Conservation (phyloP, 1,140 invertebrate genomes). For the Hetaerina americana region DNA sequence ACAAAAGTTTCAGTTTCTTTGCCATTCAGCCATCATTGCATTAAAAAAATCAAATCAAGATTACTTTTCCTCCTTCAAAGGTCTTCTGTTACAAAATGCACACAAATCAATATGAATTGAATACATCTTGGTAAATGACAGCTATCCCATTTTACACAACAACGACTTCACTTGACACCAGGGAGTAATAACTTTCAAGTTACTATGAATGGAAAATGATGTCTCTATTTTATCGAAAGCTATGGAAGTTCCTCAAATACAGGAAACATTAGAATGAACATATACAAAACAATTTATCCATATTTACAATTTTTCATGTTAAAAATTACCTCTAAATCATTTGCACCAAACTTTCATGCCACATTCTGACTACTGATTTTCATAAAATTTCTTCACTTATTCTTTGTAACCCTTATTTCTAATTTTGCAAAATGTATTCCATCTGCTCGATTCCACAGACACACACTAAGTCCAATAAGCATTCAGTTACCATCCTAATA, state of each 20-base stretch:
- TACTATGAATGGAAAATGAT: neutral
- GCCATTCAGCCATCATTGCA: neutral
- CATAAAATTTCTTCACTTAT: neutral
- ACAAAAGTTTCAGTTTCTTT: neutral
- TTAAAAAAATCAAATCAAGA: neutral
- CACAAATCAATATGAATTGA: neutral
- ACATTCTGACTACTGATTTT: neutral
- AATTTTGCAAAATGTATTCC: too few relatives aligned
- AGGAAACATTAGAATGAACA: neutral
- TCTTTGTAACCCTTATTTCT: too few relatives aligned
- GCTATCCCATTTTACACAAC: neutral
- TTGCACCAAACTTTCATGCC: neutral
- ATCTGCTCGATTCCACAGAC: neutral
- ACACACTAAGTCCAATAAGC: neutral
- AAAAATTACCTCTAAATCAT: neutral
- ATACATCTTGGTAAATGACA: neutral
- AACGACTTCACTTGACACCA: neutral
- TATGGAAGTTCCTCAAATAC: neutral
- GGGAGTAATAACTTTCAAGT: neutral
- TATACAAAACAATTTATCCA: neutral
- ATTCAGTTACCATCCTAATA: neutral
- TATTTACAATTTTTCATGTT: neutral
- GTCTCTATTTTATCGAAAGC: neutral
- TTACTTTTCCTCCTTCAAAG: neutral
- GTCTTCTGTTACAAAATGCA: neutral